Evolutionary conservation across 2,888 invertebrate species (phyloP).

Genomic region (Drosophila stalkeri): DNA sequence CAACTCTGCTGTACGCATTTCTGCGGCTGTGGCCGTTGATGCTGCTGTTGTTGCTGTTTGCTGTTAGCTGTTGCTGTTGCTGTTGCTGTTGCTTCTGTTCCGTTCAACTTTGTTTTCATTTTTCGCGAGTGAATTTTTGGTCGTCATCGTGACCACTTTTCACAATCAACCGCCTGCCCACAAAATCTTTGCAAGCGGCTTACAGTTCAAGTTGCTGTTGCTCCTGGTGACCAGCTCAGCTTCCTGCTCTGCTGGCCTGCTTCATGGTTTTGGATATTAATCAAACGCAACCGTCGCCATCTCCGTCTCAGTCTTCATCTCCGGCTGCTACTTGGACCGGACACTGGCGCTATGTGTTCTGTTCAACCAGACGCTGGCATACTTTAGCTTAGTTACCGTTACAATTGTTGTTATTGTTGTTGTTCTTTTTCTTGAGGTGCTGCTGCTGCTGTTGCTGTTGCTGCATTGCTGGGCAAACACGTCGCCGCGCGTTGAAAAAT

Average conservation of each 20-base stretch:
- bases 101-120: slow-evolving; percentile 74
- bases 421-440: slow-evolving; percentile 60
- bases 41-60: slow-evolving; percentile 1
- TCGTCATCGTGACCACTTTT: slow-evolving; percentile 77
- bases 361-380: slow-evolving; percentile 51
- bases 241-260: slow-evolving; percentile 39
- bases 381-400: slow-evolving; percentile 65
- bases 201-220: slow-evolving; percentile 42
- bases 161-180: slow-evolving; percentile 71
- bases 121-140: slow-evolving; percentile 71
- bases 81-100: background rate
- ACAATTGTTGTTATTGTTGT: slow-evolving; percentile 37
- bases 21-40: slow-evolving; percentile 5
- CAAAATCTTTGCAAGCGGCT: slow-evolving; percentile 57
- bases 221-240: slow-evolving; percentile 27
- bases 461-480: slow-evolving; percentile 61
- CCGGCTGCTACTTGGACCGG: slow-evolving; percentile 33
- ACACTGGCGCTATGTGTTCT: slow-evolving; percentile 20
- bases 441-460: slow-evolving; percentile 9
- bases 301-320: slow-evolving; percentile 30
- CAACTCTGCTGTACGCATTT: slow-evolving; percentile 13
- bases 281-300: slow-evolving; percentile 47
- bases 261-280: slow-evolving; percentile 74
- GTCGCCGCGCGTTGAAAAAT: slow-evolving; percentile 78
- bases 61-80: background rate